phyloP scores from a whole-genome alignment of 2,888 invertebrate species.

The Junonia oenone region DNA sequence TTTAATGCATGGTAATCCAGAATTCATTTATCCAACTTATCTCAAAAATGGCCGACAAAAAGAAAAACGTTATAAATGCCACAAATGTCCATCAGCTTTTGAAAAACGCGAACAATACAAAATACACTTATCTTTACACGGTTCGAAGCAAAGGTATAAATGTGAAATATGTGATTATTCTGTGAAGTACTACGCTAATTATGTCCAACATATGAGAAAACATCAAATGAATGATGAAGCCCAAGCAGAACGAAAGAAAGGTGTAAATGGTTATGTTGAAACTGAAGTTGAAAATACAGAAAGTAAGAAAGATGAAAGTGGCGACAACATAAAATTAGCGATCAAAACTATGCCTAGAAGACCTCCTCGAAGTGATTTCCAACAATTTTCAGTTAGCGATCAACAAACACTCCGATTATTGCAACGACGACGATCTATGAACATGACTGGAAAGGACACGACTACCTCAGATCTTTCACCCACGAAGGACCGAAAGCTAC shows the following conservation, averaged over 20 bases:
- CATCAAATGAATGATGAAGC: constrained; percentile 86
- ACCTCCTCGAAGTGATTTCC: constrained; percentile 63
- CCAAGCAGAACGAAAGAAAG: constrained; percentile 77
- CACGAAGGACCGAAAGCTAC: constrained; percentile 81
- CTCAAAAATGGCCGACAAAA: constrained; percentile 86
- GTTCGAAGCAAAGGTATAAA: constrained; percentile 89
- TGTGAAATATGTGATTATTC: constrained; percentile 93
- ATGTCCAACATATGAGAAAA: constrained; percentile 89
- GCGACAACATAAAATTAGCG: constrained; percentile 62
- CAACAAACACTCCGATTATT: constrained; percentile 81
- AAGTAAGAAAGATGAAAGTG: constrained; percentile 47
- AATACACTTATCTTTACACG: constrained; percentile 89
- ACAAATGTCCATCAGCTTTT: constrained; percentile 92
- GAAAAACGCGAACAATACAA: constrained; percentile 91
- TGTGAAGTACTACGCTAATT: constrained; percentile 91
- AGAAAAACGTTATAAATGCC: constrained; percentile 89
- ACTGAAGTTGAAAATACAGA: constrained; percentile 42
- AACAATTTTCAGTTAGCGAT: constrained; percentile 80
- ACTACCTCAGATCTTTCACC: constrained; percentile 57
- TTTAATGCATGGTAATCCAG: constrained; percentile 86
- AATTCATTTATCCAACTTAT: constrained; percentile 87
- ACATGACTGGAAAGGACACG: constrained; percentile 54
- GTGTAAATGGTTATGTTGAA: constrained; percentile 43
- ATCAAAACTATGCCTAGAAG: constrained; percentile 71
- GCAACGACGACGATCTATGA: constrained; percentile 74